phyloP scores from a whole-genome alignment of 2,888 invertebrate genomes.

The Phalera bucephala region DNA sequence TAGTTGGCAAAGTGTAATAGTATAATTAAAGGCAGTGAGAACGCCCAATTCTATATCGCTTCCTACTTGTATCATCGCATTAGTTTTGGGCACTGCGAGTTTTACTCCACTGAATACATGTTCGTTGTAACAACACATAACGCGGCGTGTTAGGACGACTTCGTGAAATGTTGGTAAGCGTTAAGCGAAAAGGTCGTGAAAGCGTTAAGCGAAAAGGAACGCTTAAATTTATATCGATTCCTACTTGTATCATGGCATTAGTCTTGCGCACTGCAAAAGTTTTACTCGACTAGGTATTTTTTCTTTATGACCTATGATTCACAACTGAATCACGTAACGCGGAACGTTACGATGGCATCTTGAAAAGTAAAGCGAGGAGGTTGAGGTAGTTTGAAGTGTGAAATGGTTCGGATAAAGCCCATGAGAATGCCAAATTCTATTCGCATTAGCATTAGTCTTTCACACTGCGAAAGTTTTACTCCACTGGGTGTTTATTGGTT shows the following conservation, averaged over 20 bases:
- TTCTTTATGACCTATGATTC: too few species aligned
- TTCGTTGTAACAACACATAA: too few species aligned
- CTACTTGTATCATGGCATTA: conserved; percentile 63
- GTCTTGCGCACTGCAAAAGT: conserved; percentile 57
- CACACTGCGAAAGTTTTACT: conserved; percentile 48
- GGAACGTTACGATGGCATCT: too few species aligned
- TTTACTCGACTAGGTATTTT: too few species aligned
- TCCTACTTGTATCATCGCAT: conserved; percentile 62
- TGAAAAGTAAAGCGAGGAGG: conserved; percentile 73
- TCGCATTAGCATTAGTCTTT: conserved; percentile 64
- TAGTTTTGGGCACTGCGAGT: conserved; percentile 54
- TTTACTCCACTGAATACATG: too few species aligned
- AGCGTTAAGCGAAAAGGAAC: conserved; percentile 66
- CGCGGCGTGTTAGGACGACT: too few species aligned
- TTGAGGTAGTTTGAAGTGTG: conserved; percentile 76
- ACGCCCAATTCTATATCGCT: conserved; percentile 69
- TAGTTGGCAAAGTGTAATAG: conserved; percentile 79
- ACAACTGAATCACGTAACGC: too few species aligned
- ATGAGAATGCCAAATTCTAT: conserved; percentile 67
- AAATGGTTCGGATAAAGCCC: conserved; percentile 73
- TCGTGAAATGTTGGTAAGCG: too few species aligned
- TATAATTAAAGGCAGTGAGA: conserved; percentile 65
- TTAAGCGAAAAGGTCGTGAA: conserved; percentile 76
- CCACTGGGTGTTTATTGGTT: too few species aligned
- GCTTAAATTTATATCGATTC: conserved; percentile 69